Conservation (phyloP, 2,888 invertebrate genomes). For the Dexiosoma caninum region DNA sequence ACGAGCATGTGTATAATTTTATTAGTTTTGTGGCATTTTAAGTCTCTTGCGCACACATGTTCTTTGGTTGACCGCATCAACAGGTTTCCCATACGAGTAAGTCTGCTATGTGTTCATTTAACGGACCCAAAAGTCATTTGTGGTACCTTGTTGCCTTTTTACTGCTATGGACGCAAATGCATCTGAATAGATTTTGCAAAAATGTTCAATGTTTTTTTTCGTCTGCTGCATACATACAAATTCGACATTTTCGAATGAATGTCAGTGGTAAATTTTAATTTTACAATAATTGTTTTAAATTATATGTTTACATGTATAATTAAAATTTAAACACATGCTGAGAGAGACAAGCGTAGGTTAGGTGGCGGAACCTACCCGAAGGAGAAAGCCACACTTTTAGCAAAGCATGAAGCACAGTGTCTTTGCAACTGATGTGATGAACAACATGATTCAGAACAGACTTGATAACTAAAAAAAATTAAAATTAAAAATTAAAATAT, state of each 20-base stretch:
- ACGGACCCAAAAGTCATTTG: neutral
- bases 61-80: constrained; percentile 3
- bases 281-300: neutral
- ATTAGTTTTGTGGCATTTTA: neutral
- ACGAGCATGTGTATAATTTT: neutral
- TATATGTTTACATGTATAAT: neutral
- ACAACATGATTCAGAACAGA: too few species aligned
- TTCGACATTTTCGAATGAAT: neutral
- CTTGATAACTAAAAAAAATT: too few species aligned
- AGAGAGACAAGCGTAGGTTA: neutral
- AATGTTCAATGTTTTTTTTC: neutral
- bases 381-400: too few species aligned
- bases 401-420: too few species aligned
- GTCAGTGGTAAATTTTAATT: neutral
- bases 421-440: too few species aligned
- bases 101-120: neutral
- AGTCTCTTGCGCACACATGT: constrained; percentile 2
- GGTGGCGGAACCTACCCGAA: too few species aligned
- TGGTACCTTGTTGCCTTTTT: neutral
- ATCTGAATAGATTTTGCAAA: neutral
- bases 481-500: too few species aligned
- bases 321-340: neutral
- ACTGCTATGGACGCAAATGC: neutral
- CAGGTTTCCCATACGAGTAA: neutral
- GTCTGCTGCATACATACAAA: neutral